Evolutionary conservation across 2,797 vertebrate genomes (phyloP), one percentile per base, ranked within the genome.

Genomic region (Crenichthys baileyi): DNA sequence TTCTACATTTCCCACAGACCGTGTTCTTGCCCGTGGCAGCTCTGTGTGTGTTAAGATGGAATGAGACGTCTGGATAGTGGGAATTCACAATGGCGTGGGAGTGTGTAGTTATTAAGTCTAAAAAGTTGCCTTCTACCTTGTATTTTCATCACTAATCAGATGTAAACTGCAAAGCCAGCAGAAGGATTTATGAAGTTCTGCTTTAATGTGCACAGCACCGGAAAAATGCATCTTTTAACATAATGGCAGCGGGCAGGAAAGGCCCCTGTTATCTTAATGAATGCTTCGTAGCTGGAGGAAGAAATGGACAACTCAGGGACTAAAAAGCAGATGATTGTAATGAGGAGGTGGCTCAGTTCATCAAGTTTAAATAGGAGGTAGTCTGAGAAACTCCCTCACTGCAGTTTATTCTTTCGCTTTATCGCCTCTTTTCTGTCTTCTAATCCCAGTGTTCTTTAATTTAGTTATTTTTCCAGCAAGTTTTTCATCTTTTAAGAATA

Each of bases 401-500:
- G 39, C 76, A 79, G 75, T 86, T 83, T 79, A 55, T 85, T 51
- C 70, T 55, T 80, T 75, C 55, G 36, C 82, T 87, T 78, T 76
- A 86, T 88, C 85, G 74, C 29, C 2, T 46, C 63, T 79, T 22
- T 70, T 76, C 73, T 75, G 74, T 70, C 80, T 77, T 83, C 76
- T 9, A 68, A 81, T 71, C 44, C 72, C 13, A 7, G 72, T 63
- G 68, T 74, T 71, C 86, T 86, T 88, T 78, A 78, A 86, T 87
- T 82, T 50, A 20, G 7, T 48, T 60, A 18, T 77, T 77, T 80
- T 81, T 63, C n/a, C 26, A 31, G 75, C 31, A 72, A 75, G 73
- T 81, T 86, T 89, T 76, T 50, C 51, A 68, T 76, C 58, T 87
- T 58, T 89, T 87, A 84, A 86, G 84, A 84, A 85, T 55, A 85